Percentiles rank a stretch among this genome's conserved stretches.
Evolutionary conservation across 2,888 invertebrate genomes (phyloP).

Genomic region (Helobdella robusta): DNA sequence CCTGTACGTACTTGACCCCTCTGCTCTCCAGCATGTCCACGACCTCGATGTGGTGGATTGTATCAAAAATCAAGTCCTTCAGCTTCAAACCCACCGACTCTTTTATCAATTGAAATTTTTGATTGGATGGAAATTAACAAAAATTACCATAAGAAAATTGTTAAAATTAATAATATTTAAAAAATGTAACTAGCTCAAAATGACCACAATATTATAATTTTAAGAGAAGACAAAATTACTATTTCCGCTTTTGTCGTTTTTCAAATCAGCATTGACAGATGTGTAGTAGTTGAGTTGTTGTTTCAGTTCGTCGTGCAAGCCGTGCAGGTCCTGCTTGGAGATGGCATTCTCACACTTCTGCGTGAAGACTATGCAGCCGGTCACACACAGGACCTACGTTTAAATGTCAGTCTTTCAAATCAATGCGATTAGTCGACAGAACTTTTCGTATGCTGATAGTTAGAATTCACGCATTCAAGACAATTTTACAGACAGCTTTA

Average conservation of each 20-base stretch:
- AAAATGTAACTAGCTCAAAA: too few relatives aligned
- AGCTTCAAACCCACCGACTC: slow-evolving; percentile 75
- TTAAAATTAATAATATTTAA: too few relatives aligned
- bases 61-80: slow-evolving; percentile 81
- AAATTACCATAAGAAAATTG: too few relatives aligned
- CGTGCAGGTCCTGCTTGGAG: slow-evolving; percentile 52
- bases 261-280: slow-evolving; percentile 7
- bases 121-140: too few relatives aligned
- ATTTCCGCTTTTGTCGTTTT: slow-evolving; percentile 15
- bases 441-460: not conserved
- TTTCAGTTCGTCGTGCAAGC: slow-evolving; percentile 45
- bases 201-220: too few relatives aligned
- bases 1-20: slow-evolving; percentile 58
- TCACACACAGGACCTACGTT: slow-evolving; percentile 67
- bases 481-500: too few relatives aligned
- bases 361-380: slow-evolving; percentile 75
- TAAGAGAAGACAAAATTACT: too few relatives aligned
- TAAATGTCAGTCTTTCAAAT: too few relatives aligned
- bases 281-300: slow-evolving; percentile 51
- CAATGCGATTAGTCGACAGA: too few relatives aligned
- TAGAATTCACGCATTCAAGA: too few relatives aligned
- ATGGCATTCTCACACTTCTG: slow-evolving; percentile 73
- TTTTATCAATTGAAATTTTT: too few relatives aligned
- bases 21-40: slow-evolving; percentile 64
- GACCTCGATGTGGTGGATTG: slow-evolving; percentile 78